Evolutionary conservation across 2,797 vertebrate species (phyloP).

Genomic region (Premnoplex brunnescens): DNA sequence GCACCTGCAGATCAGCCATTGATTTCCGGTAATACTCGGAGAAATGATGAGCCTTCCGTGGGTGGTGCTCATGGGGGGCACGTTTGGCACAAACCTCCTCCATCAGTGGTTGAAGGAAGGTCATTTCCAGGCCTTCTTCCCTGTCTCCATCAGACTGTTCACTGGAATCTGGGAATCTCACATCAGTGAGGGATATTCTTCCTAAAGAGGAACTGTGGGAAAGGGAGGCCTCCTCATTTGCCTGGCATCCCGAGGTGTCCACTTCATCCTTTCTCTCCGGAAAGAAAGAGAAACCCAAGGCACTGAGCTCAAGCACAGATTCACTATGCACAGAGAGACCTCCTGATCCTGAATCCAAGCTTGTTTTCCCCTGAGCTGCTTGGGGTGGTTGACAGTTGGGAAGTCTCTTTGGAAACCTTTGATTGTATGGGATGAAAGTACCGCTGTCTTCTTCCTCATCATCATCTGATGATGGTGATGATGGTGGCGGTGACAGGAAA

Average conservation of each 20-base stretch:
- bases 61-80: fast-evolving
- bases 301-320: background rate
- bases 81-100: background rate
- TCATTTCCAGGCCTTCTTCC: background rate
- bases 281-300: background rate
- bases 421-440: slow-evolving; percentile 15
- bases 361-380: background rate
- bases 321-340: background rate
- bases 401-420: background rate
- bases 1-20: fast-evolving
- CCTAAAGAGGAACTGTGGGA: background rate
- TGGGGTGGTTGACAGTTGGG: background rate
- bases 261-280: background rate
- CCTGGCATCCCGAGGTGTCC: background rate
- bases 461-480: background rate
- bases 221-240: background rate
- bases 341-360: background rate
- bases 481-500: background rate
- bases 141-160: background rate
- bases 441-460: slow-evolving; percentile 2
- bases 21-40: background rate
- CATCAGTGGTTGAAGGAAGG: background rate
- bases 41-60: background rate
- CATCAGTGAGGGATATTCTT: background rate
- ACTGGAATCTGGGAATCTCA: background rate